A percentile compares a stretch with the other conserved stretches of the same genome.
phyloP scores from a whole-genome alignment of 2,888 invertebrate species.

The Cephus sareptanus region DNA sequence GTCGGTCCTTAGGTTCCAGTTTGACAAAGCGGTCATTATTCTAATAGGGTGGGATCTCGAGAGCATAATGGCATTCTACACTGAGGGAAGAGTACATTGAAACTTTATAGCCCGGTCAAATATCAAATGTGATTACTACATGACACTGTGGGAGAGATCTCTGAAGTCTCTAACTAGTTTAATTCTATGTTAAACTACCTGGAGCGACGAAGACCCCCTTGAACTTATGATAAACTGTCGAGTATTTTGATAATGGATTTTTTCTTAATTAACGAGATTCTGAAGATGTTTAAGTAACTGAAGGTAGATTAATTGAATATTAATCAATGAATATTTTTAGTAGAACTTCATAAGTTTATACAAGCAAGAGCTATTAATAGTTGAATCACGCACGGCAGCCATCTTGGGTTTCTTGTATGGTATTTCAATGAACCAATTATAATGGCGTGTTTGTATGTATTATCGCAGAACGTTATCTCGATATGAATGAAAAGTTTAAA shows the following conservation, averaged over 20 bases:
- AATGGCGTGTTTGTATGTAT: not conserved
- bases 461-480: not conserved
- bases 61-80: constrained; percentile 25
- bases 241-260: not conserved
- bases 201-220: not conserved
- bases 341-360: not conserved
- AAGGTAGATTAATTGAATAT: not conserved
- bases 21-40: constrained; percentile 30
- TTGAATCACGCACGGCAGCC: not conserved
- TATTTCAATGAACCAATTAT: not conserved
- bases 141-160: constrained; percentile 3
- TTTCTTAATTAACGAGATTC: not conserved
- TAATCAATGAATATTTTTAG: not conserved
- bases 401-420: not conserved
- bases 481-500: constrained; percentile 28
- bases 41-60: constrained; percentile 32
- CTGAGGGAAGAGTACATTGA: constrained; percentile 26
- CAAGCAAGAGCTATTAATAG: not conserved
- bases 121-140: constrained; percentile 46
- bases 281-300: not conserved
- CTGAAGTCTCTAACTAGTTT: not conserved
- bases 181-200: not conserved
- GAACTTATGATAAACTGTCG: not conserved
- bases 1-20: constrained; percentile 17
- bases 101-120: constrained; percentile 45